phyloP scores from a whole-genome alignment of 2,888 invertebrate genomes.

The Tetragonula carbonaria region DNA sequence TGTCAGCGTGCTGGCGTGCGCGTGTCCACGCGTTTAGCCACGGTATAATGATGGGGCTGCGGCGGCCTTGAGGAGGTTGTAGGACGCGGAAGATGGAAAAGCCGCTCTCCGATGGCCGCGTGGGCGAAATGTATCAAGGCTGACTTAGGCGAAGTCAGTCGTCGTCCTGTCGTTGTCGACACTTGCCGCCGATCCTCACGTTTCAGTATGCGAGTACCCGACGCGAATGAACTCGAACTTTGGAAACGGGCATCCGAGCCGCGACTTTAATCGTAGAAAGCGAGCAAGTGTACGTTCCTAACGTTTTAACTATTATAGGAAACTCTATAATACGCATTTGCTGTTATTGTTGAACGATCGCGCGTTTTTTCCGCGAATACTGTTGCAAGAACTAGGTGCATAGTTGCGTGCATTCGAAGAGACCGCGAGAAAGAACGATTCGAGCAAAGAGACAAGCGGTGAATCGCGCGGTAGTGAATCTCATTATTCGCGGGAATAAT shows the following conservation, averaged over 20 bases:
- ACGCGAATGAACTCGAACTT: slow-evolving; percentile 61
- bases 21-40: slow-evolving; percentile 37
- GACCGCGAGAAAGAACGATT: too few species aligned
- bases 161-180: slow-evolving; percentile 67
- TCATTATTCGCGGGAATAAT: too few species aligned
- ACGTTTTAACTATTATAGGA: background rate
- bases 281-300: background rate
- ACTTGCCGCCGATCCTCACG: slow-evolving; percentile 71
- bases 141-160: slow-evolving; percentile 61
- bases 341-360: too few species aligned
- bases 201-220: slow-evolving; percentile 68
- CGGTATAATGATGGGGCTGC: slow-evolving; percentile 64
- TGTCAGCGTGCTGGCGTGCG: slow-evolving; percentile 45
- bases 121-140: slow-evolving; percentile 82
- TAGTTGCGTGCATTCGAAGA: too few species aligned
- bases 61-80: slow-evolving; percentile 79
- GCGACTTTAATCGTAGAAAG: background rate
- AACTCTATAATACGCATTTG: too few species aligned
- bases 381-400: too few species aligned
- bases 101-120: slow-evolving; percentile 74
- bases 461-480: too few species aligned
- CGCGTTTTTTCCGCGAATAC: too few species aligned
- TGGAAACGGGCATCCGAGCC: slow-evolving; percentile 17
- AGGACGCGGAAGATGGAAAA: slow-evolving; percentile 83
- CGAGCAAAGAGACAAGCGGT: too few species aligned